Evolutionary conservation across 1,140 invertebrate species (phyloP).

Genomic region (Drepana arcuata): DNA sequence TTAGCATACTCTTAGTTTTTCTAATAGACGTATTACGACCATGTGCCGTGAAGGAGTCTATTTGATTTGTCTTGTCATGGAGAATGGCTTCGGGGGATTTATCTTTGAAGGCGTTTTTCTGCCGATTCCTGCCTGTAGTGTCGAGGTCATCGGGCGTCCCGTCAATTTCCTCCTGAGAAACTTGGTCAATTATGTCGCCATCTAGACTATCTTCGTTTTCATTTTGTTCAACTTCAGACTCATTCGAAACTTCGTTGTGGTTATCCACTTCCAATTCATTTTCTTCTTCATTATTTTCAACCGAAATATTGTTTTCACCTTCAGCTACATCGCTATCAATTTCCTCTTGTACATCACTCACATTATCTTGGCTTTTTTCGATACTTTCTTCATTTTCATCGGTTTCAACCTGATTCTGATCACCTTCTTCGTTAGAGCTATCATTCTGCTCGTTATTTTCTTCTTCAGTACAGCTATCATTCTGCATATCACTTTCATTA

Average conservation of each 20-base stretch:
- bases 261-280: not conserved
- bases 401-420: slow-evolving; percentile 4
- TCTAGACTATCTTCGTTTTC: slow-evolving; percentile 7
- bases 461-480: slow-evolving; percentile 1
- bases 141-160: slow-evolving; percentile 19
- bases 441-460: slow-evolving; percentile 3
- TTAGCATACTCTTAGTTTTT: slow-evolving; percentile 35
- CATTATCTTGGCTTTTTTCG: slow-evolving; percentile 2
- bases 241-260: too few relatives aligned
- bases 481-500: not conserved
- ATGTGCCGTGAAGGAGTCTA: slow-evolving; percentile 22
- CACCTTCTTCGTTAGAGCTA: slow-evolving; percentile 8
- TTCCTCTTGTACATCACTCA: slow-evolving; percentile 6
- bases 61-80: slow-evolving; percentile 23
- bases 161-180: slow-evolving; percentile 6
- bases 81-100: slow-evolving; percentile 44
- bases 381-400: slow-evolving; percentile 4
- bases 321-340: slow-evolving; percentile 1
- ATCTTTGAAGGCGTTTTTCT: slow-evolving; percentile 22
- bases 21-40: slow-evolving; percentile 31
- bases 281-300: not conserved
- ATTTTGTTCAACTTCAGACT: not conserved
- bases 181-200: slow-evolving; percentile 1
- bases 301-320: slow-evolving; percentile 6
- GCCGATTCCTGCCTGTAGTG: slow-evolving; percentile 20